Evolutionary conservation across 2,888 invertebrate genomes (phyloP).

Genomic region (Scrobipalpa atriplicella): DNA sequence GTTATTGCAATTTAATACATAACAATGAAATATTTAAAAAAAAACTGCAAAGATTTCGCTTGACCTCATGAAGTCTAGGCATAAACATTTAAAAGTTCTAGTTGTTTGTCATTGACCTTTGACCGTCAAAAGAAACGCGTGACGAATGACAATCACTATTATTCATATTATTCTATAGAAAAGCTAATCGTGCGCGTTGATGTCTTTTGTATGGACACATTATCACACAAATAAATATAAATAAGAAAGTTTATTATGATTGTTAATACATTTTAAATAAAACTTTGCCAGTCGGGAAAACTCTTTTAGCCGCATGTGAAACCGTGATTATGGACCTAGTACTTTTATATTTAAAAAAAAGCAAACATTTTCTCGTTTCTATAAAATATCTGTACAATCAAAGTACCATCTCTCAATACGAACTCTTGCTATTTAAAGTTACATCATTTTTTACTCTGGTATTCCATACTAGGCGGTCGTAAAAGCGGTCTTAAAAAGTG

Average conservation of each 20-base stretch:
- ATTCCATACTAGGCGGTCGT: background rate
- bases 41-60: too few relatives aligned
- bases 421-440: background rate
- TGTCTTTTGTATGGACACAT: conserved; percentile 8
- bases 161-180: background rate
- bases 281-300: too few relatives aligned
- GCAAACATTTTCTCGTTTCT: too few relatives aligned
- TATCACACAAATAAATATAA: background rate
- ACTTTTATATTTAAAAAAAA: background rate
- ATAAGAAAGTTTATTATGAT: background rate
- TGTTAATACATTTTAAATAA: too few relatives aligned
- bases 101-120: background rate
- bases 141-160: background rate
- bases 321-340: background rate
- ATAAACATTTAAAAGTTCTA: background rate
- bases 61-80: background rate
- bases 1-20: background rate
- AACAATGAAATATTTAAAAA: too few relatives aligned
- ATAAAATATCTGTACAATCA: too few relatives aligned
- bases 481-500: conserved; percentile 12
- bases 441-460: background rate
- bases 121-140: background rate
- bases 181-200: conserved; percentile 1
- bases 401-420: background rate
- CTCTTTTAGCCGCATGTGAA: too few relatives aligned